Conservation (phyloP, 2,888 invertebrate species). For the Metopia argyrocephala region DNA sequence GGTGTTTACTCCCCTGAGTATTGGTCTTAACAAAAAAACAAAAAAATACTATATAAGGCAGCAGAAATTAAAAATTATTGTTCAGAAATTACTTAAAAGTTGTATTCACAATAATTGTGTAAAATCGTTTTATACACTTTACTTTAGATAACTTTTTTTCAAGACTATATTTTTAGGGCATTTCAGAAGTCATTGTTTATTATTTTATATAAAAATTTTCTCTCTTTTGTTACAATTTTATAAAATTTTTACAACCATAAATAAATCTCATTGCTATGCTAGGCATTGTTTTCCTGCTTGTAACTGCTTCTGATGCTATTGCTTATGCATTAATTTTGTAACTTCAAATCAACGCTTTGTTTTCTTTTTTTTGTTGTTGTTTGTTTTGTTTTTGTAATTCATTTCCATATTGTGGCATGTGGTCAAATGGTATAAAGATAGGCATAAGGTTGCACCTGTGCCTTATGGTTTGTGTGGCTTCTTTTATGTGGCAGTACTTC, state of each 20-base stretch:
- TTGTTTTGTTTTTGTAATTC: too few relatives aligned
- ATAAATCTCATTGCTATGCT: neutral
- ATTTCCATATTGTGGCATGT: slow-evolving; percentile 51
- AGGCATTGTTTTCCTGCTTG: neutral
- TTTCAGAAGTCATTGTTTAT: neutral
- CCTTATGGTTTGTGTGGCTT: slow-evolving; percentile 44
- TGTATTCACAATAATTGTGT: too few relatives aligned
- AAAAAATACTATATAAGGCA: too few relatives aligned
- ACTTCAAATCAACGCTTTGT: slow-evolving; percentile 50
- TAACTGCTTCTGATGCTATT: slow-evolving; percentile 39
- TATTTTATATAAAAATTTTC: neutral
- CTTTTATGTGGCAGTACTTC: slow-evolving; percentile 13
- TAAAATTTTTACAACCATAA: neutral
- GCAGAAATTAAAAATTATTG: too few relatives aligned
- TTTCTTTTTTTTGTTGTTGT: too few relatives aligned
- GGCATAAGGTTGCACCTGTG: slow-evolving; percentile 65
- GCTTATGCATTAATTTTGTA: neutral
- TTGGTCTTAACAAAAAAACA: too few relatives aligned
- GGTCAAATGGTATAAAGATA: slow-evolving; percentile 61
- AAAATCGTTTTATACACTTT: too few relatives aligned
- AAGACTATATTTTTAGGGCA: neutral
- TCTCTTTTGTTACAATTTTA: neutral
- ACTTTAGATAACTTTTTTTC: too few relatives aligned
- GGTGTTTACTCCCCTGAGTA: too few relatives aligned
- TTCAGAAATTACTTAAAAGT: too few relatives aligned